A percentile compares a stretch with the other conserved stretches of the same genome.
Evolutionary conservation across 2,888 invertebrate genomes (phyloP).

Genomic region (Melipona beecheii): DNA sequence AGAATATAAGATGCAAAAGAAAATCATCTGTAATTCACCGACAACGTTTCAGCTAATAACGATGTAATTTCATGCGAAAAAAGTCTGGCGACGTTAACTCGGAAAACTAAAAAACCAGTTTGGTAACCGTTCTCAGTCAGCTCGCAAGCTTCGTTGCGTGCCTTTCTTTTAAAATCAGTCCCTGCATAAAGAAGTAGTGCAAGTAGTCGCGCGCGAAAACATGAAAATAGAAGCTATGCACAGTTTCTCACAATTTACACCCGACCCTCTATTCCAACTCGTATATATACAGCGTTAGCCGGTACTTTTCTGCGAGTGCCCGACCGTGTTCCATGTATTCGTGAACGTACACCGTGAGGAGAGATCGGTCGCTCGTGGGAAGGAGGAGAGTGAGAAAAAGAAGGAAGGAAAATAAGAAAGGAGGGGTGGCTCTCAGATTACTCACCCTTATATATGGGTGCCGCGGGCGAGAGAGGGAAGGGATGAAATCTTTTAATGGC

Average conservation of each 20-base stretch:
- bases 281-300: slow-evolving; percentile 14
- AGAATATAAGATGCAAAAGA: too few species aligned
- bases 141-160: neutral
- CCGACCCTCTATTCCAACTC: slow-evolving; percentile 27
- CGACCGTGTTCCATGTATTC: slow-evolving; percentile 48
- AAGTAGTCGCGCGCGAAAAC: slow-evolving; percentile 11
- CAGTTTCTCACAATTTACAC: slow-evolving; percentile 35
- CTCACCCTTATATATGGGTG: slow-evolving; percentile 82
- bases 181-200: neutral
- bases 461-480: slow-evolving; percentile 72
- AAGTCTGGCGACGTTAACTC: neutral
- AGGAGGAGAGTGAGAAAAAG: slow-evolving; percentile 67
- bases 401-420: slow-evolving; percentile 72
- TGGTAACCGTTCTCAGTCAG: neutral
- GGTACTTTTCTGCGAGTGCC: slow-evolving; percentile 32
- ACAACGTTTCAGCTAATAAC: too few species aligned
- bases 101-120: neutral
- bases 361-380: slow-evolving; percentile 49
- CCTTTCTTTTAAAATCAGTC: neutral
- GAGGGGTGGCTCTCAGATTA: slow-evolving; percentile 76
- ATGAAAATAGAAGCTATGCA: slow-evolving; percentile 25
- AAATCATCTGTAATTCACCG: too few species aligned
- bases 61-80: too few species aligned
- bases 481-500: slow-evolving; percentile 83
- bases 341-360: slow-evolving; percentile 45